Evolutionary conservation across 2,888 invertebrate species (phyloP).

Genomic region (Polydrusus tereticollis): DNA sequence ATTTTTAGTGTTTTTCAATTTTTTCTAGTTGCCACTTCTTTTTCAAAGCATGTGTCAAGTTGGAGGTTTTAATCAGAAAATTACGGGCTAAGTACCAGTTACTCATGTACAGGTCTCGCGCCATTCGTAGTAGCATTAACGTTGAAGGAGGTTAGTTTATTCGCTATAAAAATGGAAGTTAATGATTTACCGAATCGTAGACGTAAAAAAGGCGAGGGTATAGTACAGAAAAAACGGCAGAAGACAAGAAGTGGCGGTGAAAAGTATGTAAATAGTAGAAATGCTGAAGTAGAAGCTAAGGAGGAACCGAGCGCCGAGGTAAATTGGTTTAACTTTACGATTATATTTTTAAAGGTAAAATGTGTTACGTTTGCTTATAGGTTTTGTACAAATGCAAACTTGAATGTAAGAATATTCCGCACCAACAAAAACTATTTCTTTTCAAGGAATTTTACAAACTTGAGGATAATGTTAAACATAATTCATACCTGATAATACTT

Average conservation of each 20-base stretch:
- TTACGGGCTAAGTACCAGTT: no score
- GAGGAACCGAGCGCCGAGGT: background rate
- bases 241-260: background rate
- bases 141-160: no score
- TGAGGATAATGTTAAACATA: conserved; percentile 16
- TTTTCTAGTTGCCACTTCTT: no score
- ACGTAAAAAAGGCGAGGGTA: background rate
- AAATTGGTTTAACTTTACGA: background rate
- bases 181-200: no score
- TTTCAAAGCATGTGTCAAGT: no score
- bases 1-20: no score
- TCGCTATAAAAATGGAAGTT: no score
- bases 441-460: background rate
- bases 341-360: background rate
- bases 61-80: no score
- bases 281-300: background rate
- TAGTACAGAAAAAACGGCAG: background rate
- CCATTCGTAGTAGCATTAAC: no score
- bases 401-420: background rate
- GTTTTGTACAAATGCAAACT: background rate
- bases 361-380: background rate
- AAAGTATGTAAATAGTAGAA: background rate
- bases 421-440: background rate
- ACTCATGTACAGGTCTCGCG: no score
- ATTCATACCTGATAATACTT: conserved; percentile 6